A percentile compares a stretch with the other conserved stretches of the same genome.
These are phyloP conservation scores for Corapipo altera DNA, from an alignment of 2,113 vertebrate species.

Conservation along the genomic window DNA sequence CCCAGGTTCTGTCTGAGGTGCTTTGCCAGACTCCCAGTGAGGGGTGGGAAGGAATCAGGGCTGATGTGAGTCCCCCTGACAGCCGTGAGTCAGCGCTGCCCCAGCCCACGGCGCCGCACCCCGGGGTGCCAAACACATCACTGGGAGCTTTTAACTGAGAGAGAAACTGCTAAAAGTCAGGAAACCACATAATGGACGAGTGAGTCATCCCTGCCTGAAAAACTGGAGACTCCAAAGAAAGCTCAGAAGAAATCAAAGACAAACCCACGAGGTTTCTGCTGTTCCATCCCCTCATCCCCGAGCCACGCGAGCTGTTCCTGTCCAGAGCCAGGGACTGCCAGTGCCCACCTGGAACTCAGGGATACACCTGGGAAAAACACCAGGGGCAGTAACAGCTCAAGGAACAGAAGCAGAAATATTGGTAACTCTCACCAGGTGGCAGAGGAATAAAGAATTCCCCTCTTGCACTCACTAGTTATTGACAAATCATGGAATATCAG, in stretches of 20 bases:
- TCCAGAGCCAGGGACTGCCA: background rate
- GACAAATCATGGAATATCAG: background rate
- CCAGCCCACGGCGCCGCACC: background rate
- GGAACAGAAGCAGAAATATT: background rate
- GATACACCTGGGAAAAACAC: fast-evolving
- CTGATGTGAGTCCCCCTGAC: background rate
- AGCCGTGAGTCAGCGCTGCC: background rate
- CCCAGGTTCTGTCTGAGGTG: fast-evolving
- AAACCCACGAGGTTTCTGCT: background rate
- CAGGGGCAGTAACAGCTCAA: background rate
- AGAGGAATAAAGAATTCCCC: background rate
- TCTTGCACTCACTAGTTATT: background rate
- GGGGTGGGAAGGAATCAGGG: background rate
- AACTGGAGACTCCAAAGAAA: background rate
- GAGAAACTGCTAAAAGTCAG: conserved; percentile 26
- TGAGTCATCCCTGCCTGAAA: conserved; percentile 65
- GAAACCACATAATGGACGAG: conserved; percentile 43
- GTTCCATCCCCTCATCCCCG: fast-evolving
- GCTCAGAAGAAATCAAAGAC: background rate
- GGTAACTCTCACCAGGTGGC: background rate
- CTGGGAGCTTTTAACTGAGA: background rate
- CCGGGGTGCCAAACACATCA: background rate
- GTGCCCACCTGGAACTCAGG: fast-evolving
- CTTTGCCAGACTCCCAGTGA: background rate
- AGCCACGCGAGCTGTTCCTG: fast-evolving